Evolutionary conservation across 2,797 vertebrate genomes (phyloP), one percentile per base, ranked within the genome.

Genomic region (Acanthurus tractus): DNA sequence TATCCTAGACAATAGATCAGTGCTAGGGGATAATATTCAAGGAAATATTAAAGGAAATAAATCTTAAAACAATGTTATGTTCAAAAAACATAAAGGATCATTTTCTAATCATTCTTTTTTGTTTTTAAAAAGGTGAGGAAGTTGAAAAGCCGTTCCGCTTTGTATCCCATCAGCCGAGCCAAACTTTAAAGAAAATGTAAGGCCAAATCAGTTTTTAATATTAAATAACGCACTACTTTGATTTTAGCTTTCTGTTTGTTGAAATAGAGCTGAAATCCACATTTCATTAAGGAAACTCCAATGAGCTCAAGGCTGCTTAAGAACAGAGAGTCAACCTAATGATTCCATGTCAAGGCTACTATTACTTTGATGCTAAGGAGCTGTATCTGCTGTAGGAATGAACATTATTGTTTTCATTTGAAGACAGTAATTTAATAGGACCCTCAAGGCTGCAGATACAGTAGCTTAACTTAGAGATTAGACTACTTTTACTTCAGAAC

Each of bases 201-300:
- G 90, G 57, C 72, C 79, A 79, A 49, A 70, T 57, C 52, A 1
- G 25, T 74, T 87, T 85, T 90, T 94, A 89, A 95, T 96, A 91
- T 96, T 95, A 94, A 80, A 93, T 92, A 4, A 4, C 74, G 49
- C 69, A 74, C 9, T 73, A 12, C 36, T 73, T 77, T 56, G 29
- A 79, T 71, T 66, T 74, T 17, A 67, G 52, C 6, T 48, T 54
- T 45, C 34, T 53, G 48, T 84, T 74, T 77, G 72, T 46, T 6
- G 82, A 50, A 89, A 89, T 64, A 82, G 42, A 70, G 62, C 65
- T 64, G 52, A 84, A 82, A 73, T 73, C 36, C 36, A 63, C 42
- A 4, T 48, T 57, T 63, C 48, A 81, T 76, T 74, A 83, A 68
- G 70, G 82, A 81, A 86, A 84, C 88, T 77, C 70, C 72, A 61